A percentile compares a stretch with the other conserved stretches of the same genome.
Evolutionary conservation across 2,797 vertebrate genomes (phyloP).

Genomic region (Pygocentrus nattereri): DNA sequence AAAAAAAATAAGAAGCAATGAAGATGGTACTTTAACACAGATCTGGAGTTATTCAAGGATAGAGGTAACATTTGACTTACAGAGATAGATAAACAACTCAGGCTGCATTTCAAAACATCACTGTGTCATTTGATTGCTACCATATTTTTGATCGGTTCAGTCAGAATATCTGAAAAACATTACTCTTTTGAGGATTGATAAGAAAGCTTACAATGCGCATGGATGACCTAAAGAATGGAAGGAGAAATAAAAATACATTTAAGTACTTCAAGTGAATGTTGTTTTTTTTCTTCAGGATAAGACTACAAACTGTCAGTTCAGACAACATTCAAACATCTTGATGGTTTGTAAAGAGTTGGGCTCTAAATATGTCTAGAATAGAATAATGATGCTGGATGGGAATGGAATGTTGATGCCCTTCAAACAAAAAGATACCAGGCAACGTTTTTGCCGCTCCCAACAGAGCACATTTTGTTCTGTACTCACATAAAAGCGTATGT

Average conservation of each 20-base stretch:
- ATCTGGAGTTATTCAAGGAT: background rate
- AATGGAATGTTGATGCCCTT: constrained; percentile 5
- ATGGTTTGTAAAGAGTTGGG: background rate
- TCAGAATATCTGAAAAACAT: background rate
- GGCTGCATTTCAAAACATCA: too few species aligned
- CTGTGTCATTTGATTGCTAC: background rate
- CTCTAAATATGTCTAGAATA: constrained; percentile 29
- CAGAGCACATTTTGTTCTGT: constrained; percentile 9
- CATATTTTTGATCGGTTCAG: background rate
- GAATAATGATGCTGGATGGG: background rate
- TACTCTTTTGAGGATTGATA: background rate
- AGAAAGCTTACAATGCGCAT: background rate
- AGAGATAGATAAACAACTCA: background rate
- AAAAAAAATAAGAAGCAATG: background rate
- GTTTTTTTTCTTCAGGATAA: background rate
- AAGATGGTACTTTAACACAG: background rate
- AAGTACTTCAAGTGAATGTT: constrained; percentile 2
- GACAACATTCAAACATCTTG: constrained; percentile 17
- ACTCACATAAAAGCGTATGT: constrained; percentile 9
- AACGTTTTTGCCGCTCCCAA: constrained; percentile 18
- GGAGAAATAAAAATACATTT: constrained; percentile 6
- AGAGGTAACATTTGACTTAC: background rate
- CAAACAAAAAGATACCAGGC: constrained; percentile 1
- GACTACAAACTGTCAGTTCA: constrained; percentile 6
- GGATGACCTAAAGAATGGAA: background rate